Percentiles rank a stretch among this genome's conserved stretches.
phyloP scores from a whole-genome alignment of 2,797 vertebrate genomes.

The Acridotheres tristis region DNA sequence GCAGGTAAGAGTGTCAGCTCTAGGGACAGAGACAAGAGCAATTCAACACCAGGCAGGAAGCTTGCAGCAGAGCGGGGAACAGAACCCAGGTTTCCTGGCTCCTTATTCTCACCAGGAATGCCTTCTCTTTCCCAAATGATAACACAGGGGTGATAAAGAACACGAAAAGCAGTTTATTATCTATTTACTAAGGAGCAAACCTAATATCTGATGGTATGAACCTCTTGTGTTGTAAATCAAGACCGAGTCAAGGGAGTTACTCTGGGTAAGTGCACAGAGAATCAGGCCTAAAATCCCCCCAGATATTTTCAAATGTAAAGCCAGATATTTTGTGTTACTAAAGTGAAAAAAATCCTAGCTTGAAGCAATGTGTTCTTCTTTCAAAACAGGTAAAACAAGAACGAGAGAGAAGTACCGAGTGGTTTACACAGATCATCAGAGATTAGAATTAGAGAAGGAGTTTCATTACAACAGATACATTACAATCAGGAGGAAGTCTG shows the following conservation, averaged over 20 bases:
- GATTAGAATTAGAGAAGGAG: slow-evolving; percentile 97
- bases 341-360: slow-evolving; percentile 24
- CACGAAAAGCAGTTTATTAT: neutral
- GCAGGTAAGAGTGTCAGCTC: neutral
- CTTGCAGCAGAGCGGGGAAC: neutral
- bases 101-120: neutral
- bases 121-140: neutral
- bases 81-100: slow-evolving; percentile 12
- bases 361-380: slow-evolving; percentile 67
- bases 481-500: slow-evolving; percentile 95
- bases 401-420: slow-evolving; percentile 98
- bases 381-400: slow-evolving; percentile 91
- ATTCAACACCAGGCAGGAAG: neutral
- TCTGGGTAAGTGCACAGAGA: slow-evolving; percentile 33
- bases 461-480: slow-evolving; percentile 99
- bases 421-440: slow-evolving; percentile 97
- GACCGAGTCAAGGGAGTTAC: neutral
- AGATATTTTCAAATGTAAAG: neutral
- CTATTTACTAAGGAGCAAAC: slow-evolving; percentile 1
- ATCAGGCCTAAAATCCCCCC: neutral
- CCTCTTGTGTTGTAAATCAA: slow-evolving; percentile 3
- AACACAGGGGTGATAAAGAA: slow-evolving; percentile 9
- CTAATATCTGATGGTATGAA: neutral
- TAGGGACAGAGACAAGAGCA: neutral
- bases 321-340: slow-evolving; percentile 9